Evolutionary conservation across 2,797 vertebrate genomes (phyloP), one percentile per base, ranked within the genome.

Genomic region (Microctenopoma lineatum): DNA sequence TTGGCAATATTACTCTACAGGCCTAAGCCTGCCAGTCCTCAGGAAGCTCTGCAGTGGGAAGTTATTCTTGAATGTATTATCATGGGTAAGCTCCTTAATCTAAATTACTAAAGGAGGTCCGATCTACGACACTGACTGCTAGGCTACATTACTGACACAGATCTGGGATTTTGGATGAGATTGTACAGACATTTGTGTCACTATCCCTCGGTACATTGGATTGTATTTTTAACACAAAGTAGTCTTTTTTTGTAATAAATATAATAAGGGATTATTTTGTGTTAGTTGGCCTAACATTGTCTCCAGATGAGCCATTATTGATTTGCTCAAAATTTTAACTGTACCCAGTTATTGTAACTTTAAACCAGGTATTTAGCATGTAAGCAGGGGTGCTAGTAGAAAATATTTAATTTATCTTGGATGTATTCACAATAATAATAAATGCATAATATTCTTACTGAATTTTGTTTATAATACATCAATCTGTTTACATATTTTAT

Each of bases 1-100:
- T 65, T 71, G 76, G 78, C 75, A 82, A 27, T 60, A 42, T 84
- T 76, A 50, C 46, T 66, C 50, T 71, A 54, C 38, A 58, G 64
- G 46, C 38, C 34, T 88, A 59, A 75, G 76, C 77, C 59, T 61
- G 67, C 62, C 70, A 53, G 70, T 81, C 59, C 68, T 69, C 71
- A 75, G 75, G 72, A 89, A 86, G 84, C 72, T 64, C 66, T 76
- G 68, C 81, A 77, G 75, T 77, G 74, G 82, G 86, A 89, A 89
- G 84, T 88, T 92, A 88, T 85, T 92, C 85, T 89, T 89, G 86
- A 87, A 89, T 92, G 85, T 90, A 90, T 91, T 92, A 89, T 88
- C 83, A 89, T 86, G 88, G 84, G 84, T 93, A 92, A 92, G 92
- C 85, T 84, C 67, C 86, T 92, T 93, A 90, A 90, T 93, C 88